Conservation (phyloP, 2,888 invertebrate species). For the Leptogaster cylindrica region DNA sequence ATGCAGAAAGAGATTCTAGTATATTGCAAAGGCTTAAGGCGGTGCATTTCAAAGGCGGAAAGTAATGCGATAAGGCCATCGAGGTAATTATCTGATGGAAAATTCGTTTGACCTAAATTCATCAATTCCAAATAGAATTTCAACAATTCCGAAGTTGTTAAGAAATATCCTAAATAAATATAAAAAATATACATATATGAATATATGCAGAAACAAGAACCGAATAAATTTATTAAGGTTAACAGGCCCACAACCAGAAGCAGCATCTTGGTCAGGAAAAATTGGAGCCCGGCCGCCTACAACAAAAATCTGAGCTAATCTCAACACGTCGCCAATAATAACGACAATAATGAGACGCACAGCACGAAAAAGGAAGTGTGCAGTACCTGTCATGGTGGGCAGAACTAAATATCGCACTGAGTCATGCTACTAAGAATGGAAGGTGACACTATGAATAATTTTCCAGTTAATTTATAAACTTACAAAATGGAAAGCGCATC, state of each 20-base stretch:
- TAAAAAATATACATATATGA: no score
- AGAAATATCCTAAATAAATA: no score
- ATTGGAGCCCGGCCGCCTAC: conserved; percentile 1
- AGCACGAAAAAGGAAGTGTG: conserved; percentile 31
- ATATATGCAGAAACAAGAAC: no score
- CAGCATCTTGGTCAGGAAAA: no score
- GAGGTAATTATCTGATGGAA: conserved; percentile 7
- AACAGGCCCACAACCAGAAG: no score
- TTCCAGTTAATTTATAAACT: not conserved
- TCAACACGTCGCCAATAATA: conserved; percentile 10
- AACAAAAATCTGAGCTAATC: conserved; percentile 9
- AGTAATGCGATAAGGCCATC: not conserved
- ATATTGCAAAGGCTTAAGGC: no score
- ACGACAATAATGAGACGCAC: conserved; percentile 9
- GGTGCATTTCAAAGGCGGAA: conserved; percentile 2
- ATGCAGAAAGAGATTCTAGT: no score
- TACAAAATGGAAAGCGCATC: not conserved
- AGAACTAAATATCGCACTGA: conserved; percentile 23
- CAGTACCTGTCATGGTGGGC: conserved; percentile 27
- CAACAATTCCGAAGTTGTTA: no score
- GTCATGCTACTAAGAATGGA: conserved; percentile 36
- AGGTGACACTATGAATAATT: conserved; percentile 9
- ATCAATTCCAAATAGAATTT: no score
- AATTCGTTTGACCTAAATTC: no score
- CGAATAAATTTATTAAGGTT: no score